Evolutionary conservation across 2,113 vertebrate species (phyloP), one percentile per base, ranked within the genome.

Genomic region (Lichenostomus cassidix): DNA sequence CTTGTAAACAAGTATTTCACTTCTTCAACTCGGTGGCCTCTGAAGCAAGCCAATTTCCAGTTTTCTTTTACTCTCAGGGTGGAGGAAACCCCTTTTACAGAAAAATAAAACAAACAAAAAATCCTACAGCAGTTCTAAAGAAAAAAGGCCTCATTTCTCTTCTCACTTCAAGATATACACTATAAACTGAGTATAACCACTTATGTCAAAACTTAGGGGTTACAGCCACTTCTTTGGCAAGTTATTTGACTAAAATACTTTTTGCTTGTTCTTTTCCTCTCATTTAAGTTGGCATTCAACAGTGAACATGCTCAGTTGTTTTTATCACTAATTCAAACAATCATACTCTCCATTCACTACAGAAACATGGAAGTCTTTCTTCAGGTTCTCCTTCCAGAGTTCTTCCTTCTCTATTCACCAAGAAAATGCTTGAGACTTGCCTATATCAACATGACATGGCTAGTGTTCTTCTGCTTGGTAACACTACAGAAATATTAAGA

Each of bases 271-370:
- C 39, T 39, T 39, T 39, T 39, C 39, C 39, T n/a, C 73, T 39
- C 41, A 20, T 81, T 82, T 28, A 68, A 28, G 15, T 44, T 71
- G 14, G 12, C 56, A 63, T 67, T 63, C 19, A 46, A 10, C 9
- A 68, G 19, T 19, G 6, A 67, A 23, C 0, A 0, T 24, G 16
- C 22, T 0, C 0, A 50, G 7, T 41, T 42, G 15, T 60, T 91
- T 70, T 25, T 47, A 7, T 47, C 55, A 37, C 39, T 79, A 44
- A 7, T 49, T 64, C 49, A 52, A 91, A 55, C 23, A 60, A 31
- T 33, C 11, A 17, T 9, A 39, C 12, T 33, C 52, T 44, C 47
- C 53, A 71, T 75, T 71, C 35, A 37, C 42, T 58, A 14, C 21
- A 87, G 63, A 81, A 68, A 46, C 0, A 4, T 9, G 6, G 14